These are phyloP conservation scores for Ostrea denselamellosa DNA, from an alignment of 1,140 invertebrate species.

Conservation along the genomic window DNA sequence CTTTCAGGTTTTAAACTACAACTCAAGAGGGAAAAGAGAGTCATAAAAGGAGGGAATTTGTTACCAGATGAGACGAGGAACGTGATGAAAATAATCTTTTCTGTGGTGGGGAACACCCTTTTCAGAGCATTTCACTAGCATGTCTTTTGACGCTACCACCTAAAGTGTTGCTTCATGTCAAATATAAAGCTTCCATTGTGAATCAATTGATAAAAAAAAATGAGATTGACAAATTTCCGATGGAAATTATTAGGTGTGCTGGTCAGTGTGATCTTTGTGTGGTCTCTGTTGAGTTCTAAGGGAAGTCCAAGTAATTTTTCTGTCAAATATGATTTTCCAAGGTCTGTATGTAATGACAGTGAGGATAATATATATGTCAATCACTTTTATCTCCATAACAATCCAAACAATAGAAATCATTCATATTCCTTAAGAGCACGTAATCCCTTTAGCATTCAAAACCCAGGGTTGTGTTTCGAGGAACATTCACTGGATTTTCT, in stretches of 20 bases:
- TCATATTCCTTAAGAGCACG: slow-evolving; percentile 19
- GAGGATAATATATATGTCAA: slow-evolving; percentile 19
- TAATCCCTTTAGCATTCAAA: slow-evolving; percentile 5
- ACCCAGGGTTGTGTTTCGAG: slow-evolving; percentile 37
- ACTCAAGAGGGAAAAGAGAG: neutral
- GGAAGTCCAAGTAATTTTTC: neutral
- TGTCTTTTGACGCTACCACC: no score
- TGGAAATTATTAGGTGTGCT: slow-evolving; percentile 10
- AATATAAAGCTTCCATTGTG: neutral
- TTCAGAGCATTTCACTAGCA: no score
- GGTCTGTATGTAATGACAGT: slow-evolving; percentile 3
- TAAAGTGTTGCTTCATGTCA: neutral
- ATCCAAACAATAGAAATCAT: neutral
- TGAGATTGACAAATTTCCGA: slow-evolving; percentile 21
- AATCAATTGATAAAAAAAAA: neutral
- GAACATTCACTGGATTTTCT: slow-evolving; percentile 28
- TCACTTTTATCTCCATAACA: slow-evolving; percentile 37
- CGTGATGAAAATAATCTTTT: neutral
- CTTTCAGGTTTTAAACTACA: neutral
- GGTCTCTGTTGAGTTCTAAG: neutral
- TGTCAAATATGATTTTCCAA: neutral
- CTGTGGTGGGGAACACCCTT: no score
- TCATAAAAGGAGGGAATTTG: neutral
- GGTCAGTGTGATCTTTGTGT: neutral
- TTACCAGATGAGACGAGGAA: neutral